Evolutionary conservation across 2,888 invertebrate species (phyloP), one percentile per base, ranked within the genome.

Genomic region (Aporophyla lueneburgensis): DNA sequence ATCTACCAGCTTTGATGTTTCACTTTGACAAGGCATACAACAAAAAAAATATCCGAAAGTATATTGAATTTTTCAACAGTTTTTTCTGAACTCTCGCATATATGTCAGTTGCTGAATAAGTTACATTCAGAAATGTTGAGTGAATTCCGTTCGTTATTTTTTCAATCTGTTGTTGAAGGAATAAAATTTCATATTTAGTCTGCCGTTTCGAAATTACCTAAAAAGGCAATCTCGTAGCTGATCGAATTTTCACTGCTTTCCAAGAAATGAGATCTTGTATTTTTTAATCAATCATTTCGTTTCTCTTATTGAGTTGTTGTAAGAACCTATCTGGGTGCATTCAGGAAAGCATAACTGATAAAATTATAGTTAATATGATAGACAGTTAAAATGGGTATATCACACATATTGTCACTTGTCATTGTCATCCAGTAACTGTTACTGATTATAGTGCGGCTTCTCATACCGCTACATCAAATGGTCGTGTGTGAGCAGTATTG

Each of bases 1-100:
- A 78, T 40, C 49, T 63, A 43, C 21, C 7, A n/a, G 19, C 46
- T 83, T 73, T 72, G 56, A 81, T 81, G 67, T 71, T 76, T 53
- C 33, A 62, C 46, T 75, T 74, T 63, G 69, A 46, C 43, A 43
- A 24, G 24, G 24, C 16, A 54, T 63, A 67, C 24, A 71, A 43
- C 58, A 68, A 58, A 49, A 6, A 71, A 16, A 58, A 46, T 27
- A 43, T 46, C 54, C 21, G 14, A 67, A 59, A 59, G 33, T 54
- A 12, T 49, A 67, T 58, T 70, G 24, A n/a, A 58, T 66, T 69
- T 56, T 53, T 56, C 3, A 19, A 14, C 46, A 59, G 7, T 53
- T 51, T 33, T 68, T 21, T 46, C n/a, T 27, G 12, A 49, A 53
- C 16, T 62, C 59, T 61, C 19, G 27, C 19, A 71, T 59, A 62